phyloP scores from a whole-genome alignment of 2,888 invertebrate species.

The Lepidocyrtoides sp. region DNA sequence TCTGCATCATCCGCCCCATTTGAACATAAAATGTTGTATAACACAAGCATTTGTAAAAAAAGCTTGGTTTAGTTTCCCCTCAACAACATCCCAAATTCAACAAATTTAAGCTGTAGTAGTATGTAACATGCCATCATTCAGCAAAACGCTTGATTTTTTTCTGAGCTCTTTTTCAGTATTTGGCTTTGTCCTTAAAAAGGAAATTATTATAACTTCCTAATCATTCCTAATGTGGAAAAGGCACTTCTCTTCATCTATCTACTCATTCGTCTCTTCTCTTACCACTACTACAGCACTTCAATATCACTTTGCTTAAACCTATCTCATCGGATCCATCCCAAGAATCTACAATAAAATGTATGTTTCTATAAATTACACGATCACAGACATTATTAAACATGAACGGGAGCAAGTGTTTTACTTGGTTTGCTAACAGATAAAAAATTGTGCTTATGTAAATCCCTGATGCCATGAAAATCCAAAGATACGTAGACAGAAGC shows the following conservation, averaged over 20 bases:
- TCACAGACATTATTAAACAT: background rate
- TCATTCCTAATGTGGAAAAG: constrained; percentile 84
- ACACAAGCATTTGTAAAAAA: background rate
- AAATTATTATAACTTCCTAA: constrained; percentile 85
- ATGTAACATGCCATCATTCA: background rate
- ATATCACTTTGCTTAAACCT: background rate
- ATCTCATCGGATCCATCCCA: background rate
- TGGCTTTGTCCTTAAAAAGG: constrained; percentile 84
- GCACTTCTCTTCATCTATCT: constrained; percentile 12
- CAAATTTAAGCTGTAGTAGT: background rate
- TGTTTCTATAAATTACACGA: constrained; percentile 3
- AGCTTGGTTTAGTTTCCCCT: background rate
- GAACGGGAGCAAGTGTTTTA: constrained; percentile 1
- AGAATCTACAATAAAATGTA: constrained; percentile 10
- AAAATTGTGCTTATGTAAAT: constrained; percentile 19
- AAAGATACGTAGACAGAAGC: background rate
- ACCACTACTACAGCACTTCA: background rate
- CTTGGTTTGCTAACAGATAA: background rate
- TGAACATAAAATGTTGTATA: background rate
- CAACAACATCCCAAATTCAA: constrained; percentile 9
- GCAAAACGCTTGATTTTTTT: constrained; percentile 10
- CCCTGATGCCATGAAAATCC: background rate
- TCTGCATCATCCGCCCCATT: too few species aligned
- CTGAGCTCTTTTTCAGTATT: constrained; percentile 41
- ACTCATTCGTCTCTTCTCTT: background rate